phyloP scores from a whole-genome alignment of 64 coral and sea anemone species.

The Stichodactyla mertensii region DNA sequence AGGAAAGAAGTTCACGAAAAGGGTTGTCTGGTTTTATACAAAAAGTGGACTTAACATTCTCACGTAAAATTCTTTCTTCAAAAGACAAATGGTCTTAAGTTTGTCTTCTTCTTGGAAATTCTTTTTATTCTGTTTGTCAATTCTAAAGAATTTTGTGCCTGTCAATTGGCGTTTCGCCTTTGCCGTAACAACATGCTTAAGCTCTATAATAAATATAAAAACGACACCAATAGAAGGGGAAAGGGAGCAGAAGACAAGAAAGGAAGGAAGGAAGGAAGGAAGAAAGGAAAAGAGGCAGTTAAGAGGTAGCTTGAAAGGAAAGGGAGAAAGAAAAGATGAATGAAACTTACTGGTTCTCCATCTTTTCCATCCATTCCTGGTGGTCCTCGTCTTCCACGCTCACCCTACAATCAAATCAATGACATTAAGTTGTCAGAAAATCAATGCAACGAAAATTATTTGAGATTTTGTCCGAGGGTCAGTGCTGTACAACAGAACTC shows the following conservation, averaged over 20 bases:
- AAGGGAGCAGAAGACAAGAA: neutral
- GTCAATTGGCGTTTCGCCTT: too few species aligned
- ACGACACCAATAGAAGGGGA: neutral
- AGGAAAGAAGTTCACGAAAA: too few species aligned
- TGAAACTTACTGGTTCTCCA: slow-evolving; percentile 26
- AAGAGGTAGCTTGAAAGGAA: too few species aligned
- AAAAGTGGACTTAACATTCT: too few species aligned
- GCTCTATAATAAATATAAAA: neutral
- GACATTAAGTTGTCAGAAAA: neutral
- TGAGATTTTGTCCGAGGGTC: too few species aligned
- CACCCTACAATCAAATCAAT: neutral
- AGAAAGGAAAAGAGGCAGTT: neutral
- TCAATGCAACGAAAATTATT: neutral
- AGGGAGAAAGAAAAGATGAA: neutral
- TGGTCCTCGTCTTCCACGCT: slow-evolving; percentile 12
- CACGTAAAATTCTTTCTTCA: too few species aligned
- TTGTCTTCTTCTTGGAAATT: too few species aligned
- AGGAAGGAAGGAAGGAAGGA: neutral
- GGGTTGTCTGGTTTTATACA: too few species aligned
- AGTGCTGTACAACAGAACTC: neutral
- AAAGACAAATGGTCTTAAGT: too few species aligned
- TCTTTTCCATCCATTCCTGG: slow-evolving; percentile 28
- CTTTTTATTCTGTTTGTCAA: too few species aligned
- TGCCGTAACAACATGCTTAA: too few species aligned
- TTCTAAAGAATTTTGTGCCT: too few species aligned